Evolutionary conservation across 1,140 invertebrate genomes (phyloP).

Genomic region (Macrosteles quadrilineatus): DNA sequence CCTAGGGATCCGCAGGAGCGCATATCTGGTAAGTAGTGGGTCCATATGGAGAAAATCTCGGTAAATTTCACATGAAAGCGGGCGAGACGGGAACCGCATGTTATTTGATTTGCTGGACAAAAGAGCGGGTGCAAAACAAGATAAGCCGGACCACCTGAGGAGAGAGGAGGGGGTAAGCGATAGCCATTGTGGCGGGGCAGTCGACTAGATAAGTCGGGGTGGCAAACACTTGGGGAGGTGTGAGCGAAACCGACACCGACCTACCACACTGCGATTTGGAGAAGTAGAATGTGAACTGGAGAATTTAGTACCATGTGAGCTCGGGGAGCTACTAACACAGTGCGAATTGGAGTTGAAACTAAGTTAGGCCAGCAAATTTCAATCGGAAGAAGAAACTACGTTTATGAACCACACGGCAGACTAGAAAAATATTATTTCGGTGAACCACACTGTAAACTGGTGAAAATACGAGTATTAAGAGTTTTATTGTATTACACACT

Average conservation of each 20-base stretch:
- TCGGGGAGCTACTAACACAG: too few relatives aligned
- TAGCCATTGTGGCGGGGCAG: not conserved
- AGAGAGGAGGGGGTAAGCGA: not conserved
- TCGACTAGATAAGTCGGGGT: not conserved
- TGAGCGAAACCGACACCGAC: not conserved
- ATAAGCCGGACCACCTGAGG: slow-evolving; percentile 6
- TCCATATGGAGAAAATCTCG: not conserved
- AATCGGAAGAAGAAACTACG: too few relatives aligned
- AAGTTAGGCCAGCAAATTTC: too few relatives aligned
- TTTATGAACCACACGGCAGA: too few relatives aligned
- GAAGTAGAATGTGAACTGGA: too few relatives aligned
- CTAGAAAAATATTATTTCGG: too few relatives aligned
- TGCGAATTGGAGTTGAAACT: too few relatives aligned
- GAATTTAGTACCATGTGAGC: too few relatives aligned
- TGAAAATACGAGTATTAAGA: too few relatives aligned
- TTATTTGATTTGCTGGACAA: slow-evolving; percentile 12
- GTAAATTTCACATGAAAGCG: slow-evolving; percentile 16
- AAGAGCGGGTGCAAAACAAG: slow-evolving; percentile 10
- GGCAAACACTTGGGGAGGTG: not conserved
- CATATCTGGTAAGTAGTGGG: slow-evolving; percentile 8
- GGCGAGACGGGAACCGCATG: slow-evolving; percentile 2
- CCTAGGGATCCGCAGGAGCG: not conserved
- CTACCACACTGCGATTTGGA: too few relatives aligned
- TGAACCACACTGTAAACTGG: too few relatives aligned
- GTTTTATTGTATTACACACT: too few relatives aligned